Base-by-base conservation (phyloP, 2,113 vertebrate genomes). In the Eulacestoma nigropectus region DNA sequence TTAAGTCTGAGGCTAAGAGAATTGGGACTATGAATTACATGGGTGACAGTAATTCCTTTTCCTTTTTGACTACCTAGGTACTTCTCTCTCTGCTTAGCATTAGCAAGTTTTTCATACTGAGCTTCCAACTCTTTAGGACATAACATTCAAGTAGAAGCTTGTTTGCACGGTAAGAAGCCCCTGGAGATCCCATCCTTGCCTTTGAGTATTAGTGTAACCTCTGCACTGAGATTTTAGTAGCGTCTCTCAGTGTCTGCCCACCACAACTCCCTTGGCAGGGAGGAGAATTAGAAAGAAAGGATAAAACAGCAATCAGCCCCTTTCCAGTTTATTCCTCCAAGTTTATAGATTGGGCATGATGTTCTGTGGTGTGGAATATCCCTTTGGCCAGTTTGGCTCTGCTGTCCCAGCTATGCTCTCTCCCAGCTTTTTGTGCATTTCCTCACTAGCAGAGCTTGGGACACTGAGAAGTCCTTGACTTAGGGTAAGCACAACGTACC, bases 251-350 rank as follows among this genome's bases (percentile, higher is more conserved):
- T 18, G 26, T 56, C 26, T 80, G 50, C 22, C 6, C 3, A 7
- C 11, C 17, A 10, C 4, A 26, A 49, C 35, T 26, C 6, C 21
- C 25, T 30, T 35, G 32, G 5, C 8, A 32, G 32, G 21, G 9
- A 41, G 13, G 17, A 33, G 76, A 88, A 64, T 50, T 12, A 64
- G 35, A 73, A 80, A 49, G n/a, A 46, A 72, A 41, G 32, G 30
- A 32, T 56, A 35, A 22, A 76, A 44, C 3, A 44, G 27, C 6
- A 77, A 6, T 21, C 0, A 1, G 26, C 6, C 21, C 13, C 9
- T 60, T 60, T 62, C 12, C 46, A 23, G 19, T 15, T 10, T 16
- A 39, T 46, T 39, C 33, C 18, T 44, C 22, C 0, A 0, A 8
- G 56, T 49, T 56, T 22, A 7, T 49, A 5, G 5, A 7, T 18